These are phyloP conservation scores for Drosophila prolongata DNA, from an alignment of 2,888 invertebrate genomes.

Conservation along the genomic window DNA sequence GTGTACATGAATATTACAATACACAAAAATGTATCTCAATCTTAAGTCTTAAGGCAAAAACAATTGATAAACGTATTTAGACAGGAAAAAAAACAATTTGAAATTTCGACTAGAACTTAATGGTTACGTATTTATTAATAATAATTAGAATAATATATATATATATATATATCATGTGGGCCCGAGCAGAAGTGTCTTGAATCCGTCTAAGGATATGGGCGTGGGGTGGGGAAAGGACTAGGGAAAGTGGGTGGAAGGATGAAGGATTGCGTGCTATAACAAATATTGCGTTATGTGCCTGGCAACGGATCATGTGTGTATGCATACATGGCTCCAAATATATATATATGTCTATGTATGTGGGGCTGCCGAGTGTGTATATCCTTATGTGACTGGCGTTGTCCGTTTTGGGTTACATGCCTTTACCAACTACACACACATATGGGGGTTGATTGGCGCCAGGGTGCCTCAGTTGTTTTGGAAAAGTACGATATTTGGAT, in stretches of 20 bases:
- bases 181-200: background rate
- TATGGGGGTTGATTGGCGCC: slow-evolving; percentile 42
- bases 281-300: slow-evolving; percentile 37
- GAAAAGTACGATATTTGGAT: background rate
- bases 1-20: slow-evolving; percentile 78
- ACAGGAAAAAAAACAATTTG: slow-evolving; percentile 63
- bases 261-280: slow-evolving; percentile 40
- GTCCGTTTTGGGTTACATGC: slow-evolving; percentile 45
- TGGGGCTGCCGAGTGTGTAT: slow-evolving; percentile 22
- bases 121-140: slow-evolving; percentile 54
- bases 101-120: slow-evolving; percentile 84
- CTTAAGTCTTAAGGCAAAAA: slow-evolving; percentile 75
- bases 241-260: slow-evolving; percentile 3
- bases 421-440: slow-evolving; percentile 23
- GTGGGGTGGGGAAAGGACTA: background rate
- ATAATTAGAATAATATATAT: slow-evolving; percentile 46
- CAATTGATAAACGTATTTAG: slow-evolving; percentile 54
- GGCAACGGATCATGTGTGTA: slow-evolving; percentile 37
- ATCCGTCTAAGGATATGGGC: slow-evolving; percentile 7
- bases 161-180: slow-evolving; percentile 18
- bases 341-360: slow-evolving; percentile 8
- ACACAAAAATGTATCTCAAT: slow-evolving; percentile 70
- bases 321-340: slow-evolving; percentile 8
- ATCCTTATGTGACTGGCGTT: slow-evolving; percentile 27
- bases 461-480: slow-evolving; percentile 33